Conservation (phyloP, 2,888 invertebrate species). For the Hoplodrina ambigua region DNA sequence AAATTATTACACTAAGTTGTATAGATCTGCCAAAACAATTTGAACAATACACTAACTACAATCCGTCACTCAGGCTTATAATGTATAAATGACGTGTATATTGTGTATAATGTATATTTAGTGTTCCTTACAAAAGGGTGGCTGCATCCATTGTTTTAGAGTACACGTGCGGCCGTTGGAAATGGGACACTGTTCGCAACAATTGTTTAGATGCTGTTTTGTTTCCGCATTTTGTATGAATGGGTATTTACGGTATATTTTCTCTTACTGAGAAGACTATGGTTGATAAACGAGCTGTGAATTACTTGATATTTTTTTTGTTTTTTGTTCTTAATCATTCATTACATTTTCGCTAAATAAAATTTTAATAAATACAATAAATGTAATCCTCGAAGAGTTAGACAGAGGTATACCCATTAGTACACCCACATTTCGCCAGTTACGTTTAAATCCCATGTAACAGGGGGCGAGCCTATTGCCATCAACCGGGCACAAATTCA, state of each 20-base stretch:
- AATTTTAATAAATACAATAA: too few species aligned
- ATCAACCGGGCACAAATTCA: too few species aligned
- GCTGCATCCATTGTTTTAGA: constrained; percentile 65
- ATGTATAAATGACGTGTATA: constrained; percentile 70
- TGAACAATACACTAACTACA: constrained; percentile 56
- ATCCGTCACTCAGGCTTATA: constrained; percentile 70
- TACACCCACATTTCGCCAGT: too few species aligned
- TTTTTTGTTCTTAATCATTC: too few species aligned
- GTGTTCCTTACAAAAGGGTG: constrained; percentile 66
- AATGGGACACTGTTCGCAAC: constrained; percentile 20
- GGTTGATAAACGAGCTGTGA: too few species aligned
- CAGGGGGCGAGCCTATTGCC: too few species aligned
- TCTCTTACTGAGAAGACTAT: too few species aligned
- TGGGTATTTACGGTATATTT: background rate
- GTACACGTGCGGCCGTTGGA: constrained; percentile 56
- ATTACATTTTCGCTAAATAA: too few species aligned
- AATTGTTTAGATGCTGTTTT: constrained; percentile 30
- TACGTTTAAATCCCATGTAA: too few species aligned
- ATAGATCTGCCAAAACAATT: constrained; percentile 37
- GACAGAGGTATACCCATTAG: too few species aligned
- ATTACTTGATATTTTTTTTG: too few species aligned
- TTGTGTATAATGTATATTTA: constrained; percentile 54
- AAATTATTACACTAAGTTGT: constrained; percentile 42
- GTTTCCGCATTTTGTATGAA: constrained; percentile 19
- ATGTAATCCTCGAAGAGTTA: too few species aligned